Percentiles rank a stretch among this genome's conserved stretches.
Evolutionary conservation across 2,888 invertebrate species (phyloP).

Genomic region (Agriopis aurantiaria): DNA sequence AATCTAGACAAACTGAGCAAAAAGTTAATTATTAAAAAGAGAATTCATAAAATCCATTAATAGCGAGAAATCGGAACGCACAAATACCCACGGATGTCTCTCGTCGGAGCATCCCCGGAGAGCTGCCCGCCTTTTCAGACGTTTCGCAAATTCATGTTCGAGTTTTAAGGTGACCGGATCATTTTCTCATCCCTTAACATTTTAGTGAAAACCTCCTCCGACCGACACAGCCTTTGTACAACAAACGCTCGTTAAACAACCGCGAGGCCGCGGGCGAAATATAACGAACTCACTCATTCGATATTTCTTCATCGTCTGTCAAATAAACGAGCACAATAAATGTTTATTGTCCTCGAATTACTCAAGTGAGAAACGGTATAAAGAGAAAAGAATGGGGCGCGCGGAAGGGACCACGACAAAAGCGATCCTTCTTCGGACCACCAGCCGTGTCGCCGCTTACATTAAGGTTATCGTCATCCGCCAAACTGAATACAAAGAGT

Average conservation of each 20-base stretch:
- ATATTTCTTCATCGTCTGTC: slow-evolving; percentile 83
- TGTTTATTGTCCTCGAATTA: slow-evolving; percentile 85
- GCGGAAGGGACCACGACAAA: slow-evolving; percentile 83
- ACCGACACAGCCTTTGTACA: slow-evolving; percentile 57
- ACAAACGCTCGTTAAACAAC: slow-evolving; percentile 67
- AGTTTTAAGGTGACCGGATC: slow-evolving; percentile 65
- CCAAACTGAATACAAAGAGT: slow-evolving; percentile 84
- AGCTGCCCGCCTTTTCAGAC: slow-evolving; percentile 62
- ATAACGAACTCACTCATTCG: slow-evolving; percentile 77
- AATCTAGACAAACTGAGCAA: too few species aligned
- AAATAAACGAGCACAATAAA: slow-evolving; percentile 84
- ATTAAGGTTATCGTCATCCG: slow-evolving; percentile 85
- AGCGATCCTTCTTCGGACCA: slow-evolving; percentile 84
- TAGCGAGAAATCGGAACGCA: slow-evolving; percentile 69
- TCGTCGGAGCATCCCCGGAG: slow-evolving; percentile 60
- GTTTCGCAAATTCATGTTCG: slow-evolving; percentile 69
- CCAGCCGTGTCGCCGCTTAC: slow-evolving; percentile 85
- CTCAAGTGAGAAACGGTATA: slow-evolving; percentile 84
- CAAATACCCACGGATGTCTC: slow-evolving; percentile 72
- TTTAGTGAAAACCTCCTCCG: slow-evolving; percentile 50
- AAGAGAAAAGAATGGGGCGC: slow-evolving; percentile 82
- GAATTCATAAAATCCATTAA: slow-evolving; percentile 74
- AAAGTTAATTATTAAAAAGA: slow-evolving; percentile 68
- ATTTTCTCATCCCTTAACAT: slow-evolving; percentile 62
- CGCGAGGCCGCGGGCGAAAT: slow-evolving; percentile 61